Conservation (phyloP, 2,888 invertebrate genomes). For the Hymenopus coronatus region DNA sequence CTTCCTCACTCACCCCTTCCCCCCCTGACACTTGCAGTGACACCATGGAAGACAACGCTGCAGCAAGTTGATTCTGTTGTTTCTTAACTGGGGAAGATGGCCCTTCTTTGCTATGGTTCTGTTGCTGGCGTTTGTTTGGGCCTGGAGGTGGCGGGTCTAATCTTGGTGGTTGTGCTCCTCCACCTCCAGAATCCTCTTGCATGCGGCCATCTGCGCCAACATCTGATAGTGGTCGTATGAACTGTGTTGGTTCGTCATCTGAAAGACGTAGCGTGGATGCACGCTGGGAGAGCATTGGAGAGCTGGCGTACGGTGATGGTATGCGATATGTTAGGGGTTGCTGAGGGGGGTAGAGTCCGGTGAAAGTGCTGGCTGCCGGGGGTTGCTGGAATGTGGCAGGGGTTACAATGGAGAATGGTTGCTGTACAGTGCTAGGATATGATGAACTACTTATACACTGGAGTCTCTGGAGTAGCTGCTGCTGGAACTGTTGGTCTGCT, state of each 20-base stretch:
- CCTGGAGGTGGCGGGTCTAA: conserved; percentile 36
- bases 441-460: conserved; percentile 48
- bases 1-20: conserved; percentile 45
- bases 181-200: conserved; percentile 49
- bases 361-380: background rate
- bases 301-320: conserved; percentile 43
- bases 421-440: conserved; percentile 39
- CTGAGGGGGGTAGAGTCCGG: conserved; percentile 29
- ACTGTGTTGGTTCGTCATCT: conserved; percentile 48
- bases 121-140: conserved; percentile 10
- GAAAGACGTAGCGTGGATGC: conserved; percentile 15
- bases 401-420: conserved; percentile 42
- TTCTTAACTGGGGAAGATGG: conserved; percentile 34
- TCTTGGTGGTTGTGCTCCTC: background rate
- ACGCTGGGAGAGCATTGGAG: conserved; percentile 41
- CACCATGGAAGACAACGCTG: conserved; percentile 35
- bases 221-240: conserved; percentile 67
- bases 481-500: conserved; percentile 48
- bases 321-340: background rate
- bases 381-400: conserved; percentile 30
- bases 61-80: conserved; percentile 35
- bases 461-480: conserved; percentile 53
- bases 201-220: conserved; percentile 61
- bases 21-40: conserved; percentile 56
- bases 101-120: conserved; percentile 39